phyloP scores from a whole-genome alignment of 2,888 invertebrate genomes.

The Chesias legatella region DNA sequence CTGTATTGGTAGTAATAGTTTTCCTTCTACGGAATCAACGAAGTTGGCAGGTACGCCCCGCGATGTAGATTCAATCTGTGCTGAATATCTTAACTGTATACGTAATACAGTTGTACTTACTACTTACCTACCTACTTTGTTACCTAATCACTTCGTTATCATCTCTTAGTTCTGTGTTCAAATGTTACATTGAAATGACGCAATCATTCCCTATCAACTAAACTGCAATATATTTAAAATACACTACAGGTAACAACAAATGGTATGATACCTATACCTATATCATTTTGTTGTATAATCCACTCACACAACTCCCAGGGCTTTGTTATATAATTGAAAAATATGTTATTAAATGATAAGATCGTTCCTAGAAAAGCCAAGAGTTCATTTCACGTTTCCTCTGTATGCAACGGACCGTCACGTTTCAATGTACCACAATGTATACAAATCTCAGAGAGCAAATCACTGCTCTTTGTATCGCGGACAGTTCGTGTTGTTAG shows the following conservation, averaged over 20 bases:
- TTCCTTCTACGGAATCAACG: conserved; percentile 38
- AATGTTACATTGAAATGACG: no score
- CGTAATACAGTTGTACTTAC: no score
- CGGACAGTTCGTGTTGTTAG: conserved; percentile 28
- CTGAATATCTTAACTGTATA: no score
- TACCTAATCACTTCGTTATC: no score
- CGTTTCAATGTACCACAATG: conserved; percentile 34
- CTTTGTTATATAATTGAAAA: not conserved
- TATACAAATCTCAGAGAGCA: conserved; percentile 42
- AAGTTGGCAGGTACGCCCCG: conserved; percentile 31
- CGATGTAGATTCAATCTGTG: conserved; percentile 2
- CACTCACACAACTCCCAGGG: not conserved
- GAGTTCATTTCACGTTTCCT: conserved; percentile 4
- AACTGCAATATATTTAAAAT: no score
- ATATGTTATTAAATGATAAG: conserved; percentile 8
- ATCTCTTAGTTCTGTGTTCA: no score
- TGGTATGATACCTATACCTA: no score
- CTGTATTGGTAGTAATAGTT: conserved; percentile 38
- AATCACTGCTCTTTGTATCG: conserved; percentile 43
- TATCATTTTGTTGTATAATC: not conserved
- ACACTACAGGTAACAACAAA: no score
- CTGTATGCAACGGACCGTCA: conserved; percentile 36
- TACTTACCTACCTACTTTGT: no score
- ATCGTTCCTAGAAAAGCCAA: conserved; percentile 10
- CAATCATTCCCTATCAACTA: no score